These are phyloP conservation scores for Urocitellus parryii DNA, from an alignment of 2,113 vertebrate genomes.

Conservation along the genomic window DNA sequence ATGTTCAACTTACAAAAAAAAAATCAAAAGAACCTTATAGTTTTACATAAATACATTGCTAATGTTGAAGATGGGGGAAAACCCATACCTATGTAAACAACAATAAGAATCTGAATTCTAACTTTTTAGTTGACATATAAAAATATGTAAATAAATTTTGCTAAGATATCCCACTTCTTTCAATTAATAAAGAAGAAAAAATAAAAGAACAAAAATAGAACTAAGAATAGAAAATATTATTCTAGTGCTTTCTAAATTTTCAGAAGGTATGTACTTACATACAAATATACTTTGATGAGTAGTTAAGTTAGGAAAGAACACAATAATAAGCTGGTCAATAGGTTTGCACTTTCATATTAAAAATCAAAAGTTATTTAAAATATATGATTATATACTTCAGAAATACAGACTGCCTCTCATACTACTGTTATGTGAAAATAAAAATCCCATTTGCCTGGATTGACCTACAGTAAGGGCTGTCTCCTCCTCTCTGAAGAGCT, in stretches of 20 bases:
- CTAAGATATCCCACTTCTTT: not conserved
- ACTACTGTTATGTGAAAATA: not conserved
- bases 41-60: slow-evolving; percentile 43
- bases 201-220: no score
- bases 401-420: slow-evolving; percentile 11
- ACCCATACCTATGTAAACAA: not conserved
- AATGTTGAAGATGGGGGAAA: not conserved
- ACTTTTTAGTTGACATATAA: not conserved
- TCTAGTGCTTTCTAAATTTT: not conserved
- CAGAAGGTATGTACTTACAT: not conserved
- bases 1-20: not conserved
- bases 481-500: slow-evolving; percentile 30
- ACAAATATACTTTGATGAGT: slow-evolving; percentile 20
- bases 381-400: slow-evolving; percentile 28
- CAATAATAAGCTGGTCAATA: slow-evolving; percentile 18
- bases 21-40: not conserved
- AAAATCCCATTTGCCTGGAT: slow-evolving; percentile 55
- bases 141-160: not conserved
- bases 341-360: slow-evolving; percentile 57
- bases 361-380: slow-evolving; percentile 48
- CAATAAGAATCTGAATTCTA: slow-evolving; percentile 36
- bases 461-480: not conserved
- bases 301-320: slow-evolving; percentile 11
- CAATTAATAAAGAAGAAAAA: not conserved
- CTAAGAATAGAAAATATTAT: not conserved